Evolutionary conservation across 2,888 invertebrate genomes (phyloP).

Genomic region (Pseudoips prasinana): DNA sequence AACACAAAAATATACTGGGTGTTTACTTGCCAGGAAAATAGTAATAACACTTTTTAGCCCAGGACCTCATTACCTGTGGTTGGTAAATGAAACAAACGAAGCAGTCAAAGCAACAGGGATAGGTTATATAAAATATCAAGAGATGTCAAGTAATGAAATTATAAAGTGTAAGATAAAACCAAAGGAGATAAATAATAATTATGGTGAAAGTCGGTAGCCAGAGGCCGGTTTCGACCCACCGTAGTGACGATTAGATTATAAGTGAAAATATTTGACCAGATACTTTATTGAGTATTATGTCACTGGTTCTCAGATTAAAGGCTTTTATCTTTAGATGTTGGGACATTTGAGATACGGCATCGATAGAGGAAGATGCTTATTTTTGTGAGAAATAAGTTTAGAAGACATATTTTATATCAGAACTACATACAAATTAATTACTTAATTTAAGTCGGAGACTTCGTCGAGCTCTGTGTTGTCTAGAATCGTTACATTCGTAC

Average conservation of each 20-base stretch:
- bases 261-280: conserved; percentile 61
- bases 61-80: no score
- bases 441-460: no score
- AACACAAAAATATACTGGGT: no score
- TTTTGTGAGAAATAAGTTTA: no score
- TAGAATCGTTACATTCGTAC: no score
- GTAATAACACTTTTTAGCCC: no score
- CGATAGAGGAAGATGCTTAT: no score
- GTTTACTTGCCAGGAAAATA: no score
- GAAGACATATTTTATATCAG: no score
- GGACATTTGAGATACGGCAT: conserved; percentile 7
- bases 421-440: no score
- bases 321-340: conserved; percentile 22
- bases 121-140: conserved; percentile 38
- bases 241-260: conserved; percentile 47
- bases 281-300: conserved; percentile 41
- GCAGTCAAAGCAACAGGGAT: conserved; percentile 27
- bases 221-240: conserved; percentile 36
- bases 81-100: no score
- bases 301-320: conserved; percentile 31
- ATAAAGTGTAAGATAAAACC: conserved; percentile 53
- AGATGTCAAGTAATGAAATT: conserved; percentile 47
- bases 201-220: conserved; percentile 68
- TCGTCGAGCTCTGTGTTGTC: no score
- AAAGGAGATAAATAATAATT: conserved; percentile 73